Conservation (phyloP, 2,113 vertebrate species). For the Pangasianodon gigas region DNA sequence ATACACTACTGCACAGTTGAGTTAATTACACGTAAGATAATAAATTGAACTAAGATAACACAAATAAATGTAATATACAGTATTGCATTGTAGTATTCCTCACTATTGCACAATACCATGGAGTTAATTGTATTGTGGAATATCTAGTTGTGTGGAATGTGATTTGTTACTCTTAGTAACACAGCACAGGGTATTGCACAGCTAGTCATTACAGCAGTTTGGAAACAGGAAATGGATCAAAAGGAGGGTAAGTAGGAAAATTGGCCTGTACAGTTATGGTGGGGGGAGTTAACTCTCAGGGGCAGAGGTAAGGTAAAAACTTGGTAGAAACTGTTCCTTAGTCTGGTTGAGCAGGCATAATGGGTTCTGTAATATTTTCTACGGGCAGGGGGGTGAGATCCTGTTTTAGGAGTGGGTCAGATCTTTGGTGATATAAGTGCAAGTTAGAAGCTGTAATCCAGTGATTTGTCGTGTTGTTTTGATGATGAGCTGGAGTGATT, state of each 20-base stretch:
- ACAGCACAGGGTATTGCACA: not conserved
- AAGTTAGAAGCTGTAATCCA: not conserved
- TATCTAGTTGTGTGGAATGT: not conserved
- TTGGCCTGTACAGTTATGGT: not conserved
- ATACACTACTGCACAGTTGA: not conserved
- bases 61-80: not conserved
- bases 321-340: not conserved
- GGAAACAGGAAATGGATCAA: not conserved
- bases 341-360: no score
- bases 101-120: not conserved
- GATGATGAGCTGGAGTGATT: no score
- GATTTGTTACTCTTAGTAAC: not conserved
- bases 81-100: not conserved
- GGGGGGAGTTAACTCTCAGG: not conserved
- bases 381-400: not conserved
- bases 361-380: not conserved
- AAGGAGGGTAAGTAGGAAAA: not conserved
- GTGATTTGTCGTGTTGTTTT: no score
- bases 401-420: not conserved
- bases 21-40: not conserved
- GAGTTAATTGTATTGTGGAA: not conserved
- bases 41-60: not conserved
- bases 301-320: not conserved
- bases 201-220: not conserved
- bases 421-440: not conserved